Percentiles rank a stretch among this genome's conserved stretches.
Evolutionary conservation across 1,140 invertebrate species (phyloP).

Genomic region (Macrostomum lignano): DNA sequence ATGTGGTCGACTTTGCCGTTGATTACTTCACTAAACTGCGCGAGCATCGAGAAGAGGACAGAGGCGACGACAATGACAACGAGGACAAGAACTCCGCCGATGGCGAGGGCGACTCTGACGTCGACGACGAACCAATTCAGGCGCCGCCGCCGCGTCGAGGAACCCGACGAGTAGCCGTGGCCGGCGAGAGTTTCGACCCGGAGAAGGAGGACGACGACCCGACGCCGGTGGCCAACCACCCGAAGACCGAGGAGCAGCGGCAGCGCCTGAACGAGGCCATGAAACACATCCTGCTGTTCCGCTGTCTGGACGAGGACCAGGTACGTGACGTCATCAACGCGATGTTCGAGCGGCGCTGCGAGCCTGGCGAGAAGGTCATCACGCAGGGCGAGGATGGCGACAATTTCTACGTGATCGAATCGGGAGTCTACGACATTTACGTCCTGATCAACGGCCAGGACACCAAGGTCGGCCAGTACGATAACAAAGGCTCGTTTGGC

Average conservation of each 20-base stretch:
- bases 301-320: slow-evolving; percentile 52
- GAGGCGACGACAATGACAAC: too few species aligned
- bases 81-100: slow-evolving; percentile 10
- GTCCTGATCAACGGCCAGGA: neutral
- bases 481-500: slow-evolving; percentile 59
- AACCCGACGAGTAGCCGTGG: slow-evolving; percentile 1
- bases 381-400: slow-evolving; percentile 83
- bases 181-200: slow-evolving; percentile 6
- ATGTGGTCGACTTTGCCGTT: slow-evolving; percentile 61
- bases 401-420: slow-evolving; percentile 83
- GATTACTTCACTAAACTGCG: slow-evolving; percentile 49
- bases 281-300: slow-evolving; percentile 65
- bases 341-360: slow-evolving; percentile 61
- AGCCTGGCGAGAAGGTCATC: slow-evolving; percentile 55
- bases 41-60: too few species aligned
- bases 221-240: neutral
- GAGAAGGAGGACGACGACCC: slow-evolving; percentile 4
- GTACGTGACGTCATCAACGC: slow-evolving; percentile 64
- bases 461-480: slow-evolving; percentile 11
- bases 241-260: slow-evolving; percentile 63
- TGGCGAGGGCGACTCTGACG: neutral
- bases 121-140: neutral
- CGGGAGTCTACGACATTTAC: slow-evolving; percentile 7
- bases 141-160: slow-evolving; percentile 1
- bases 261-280: slow-evolving; percentile 58